These are phyloP conservation scores for Pristionchus entomophagus DNA, from an alignment of 2,888 invertebrate genomes.

Conservation along the genomic window DNA sequence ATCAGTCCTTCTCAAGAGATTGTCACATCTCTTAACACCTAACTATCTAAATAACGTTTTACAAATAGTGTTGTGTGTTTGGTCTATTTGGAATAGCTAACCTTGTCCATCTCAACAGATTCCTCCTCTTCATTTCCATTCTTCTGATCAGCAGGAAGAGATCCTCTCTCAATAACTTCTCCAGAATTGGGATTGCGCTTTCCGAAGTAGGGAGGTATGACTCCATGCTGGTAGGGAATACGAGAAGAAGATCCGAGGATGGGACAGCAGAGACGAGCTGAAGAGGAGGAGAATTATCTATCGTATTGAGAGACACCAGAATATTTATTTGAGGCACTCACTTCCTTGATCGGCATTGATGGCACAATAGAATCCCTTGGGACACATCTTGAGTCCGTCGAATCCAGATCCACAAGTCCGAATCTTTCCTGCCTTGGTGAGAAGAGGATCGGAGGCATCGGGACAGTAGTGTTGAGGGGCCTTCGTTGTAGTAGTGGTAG, in stretches of 20 bases:
- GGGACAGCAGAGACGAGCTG: slow-evolving; percentile 72
- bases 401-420: slow-evolving; percentile 73
- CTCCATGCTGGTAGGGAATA: slow-evolving; percentile 66
- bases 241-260: slow-evolving; percentile 65
- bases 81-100: too few species aligned
- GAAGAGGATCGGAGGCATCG: slow-evolving; percentile 65
- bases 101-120: slow-evolving; percentile 32
- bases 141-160: slow-evolving; percentile 60
- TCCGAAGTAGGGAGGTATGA: slow-evolving; percentile 67
- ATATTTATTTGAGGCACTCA: slow-evolving; percentile 44
- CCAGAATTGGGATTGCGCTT: slow-evolving; percentile 60
- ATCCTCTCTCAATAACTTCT: slow-evolving; percentile 65
- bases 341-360: slow-evolving; percentile 67
- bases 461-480: slow-evolving; percentile 60
- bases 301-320: background rate
- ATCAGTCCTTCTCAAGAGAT: background rate
- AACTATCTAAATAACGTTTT: too few species aligned
- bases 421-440: slow-evolving; percentile 50
- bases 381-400: slow-evolving; percentile 75
- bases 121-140: slow-evolving; percentile 36
- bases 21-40: background rate
- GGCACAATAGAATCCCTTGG: slow-evolving; percentile 74
- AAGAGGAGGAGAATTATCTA: background rate
- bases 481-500: slow-evolving; percentile 22
- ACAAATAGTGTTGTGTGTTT: too few species aligned